Evolutionary conservation across 2,797 vertebrate genomes (phyloP).

Genomic region (Phrynocephalus forsythii): DNA sequence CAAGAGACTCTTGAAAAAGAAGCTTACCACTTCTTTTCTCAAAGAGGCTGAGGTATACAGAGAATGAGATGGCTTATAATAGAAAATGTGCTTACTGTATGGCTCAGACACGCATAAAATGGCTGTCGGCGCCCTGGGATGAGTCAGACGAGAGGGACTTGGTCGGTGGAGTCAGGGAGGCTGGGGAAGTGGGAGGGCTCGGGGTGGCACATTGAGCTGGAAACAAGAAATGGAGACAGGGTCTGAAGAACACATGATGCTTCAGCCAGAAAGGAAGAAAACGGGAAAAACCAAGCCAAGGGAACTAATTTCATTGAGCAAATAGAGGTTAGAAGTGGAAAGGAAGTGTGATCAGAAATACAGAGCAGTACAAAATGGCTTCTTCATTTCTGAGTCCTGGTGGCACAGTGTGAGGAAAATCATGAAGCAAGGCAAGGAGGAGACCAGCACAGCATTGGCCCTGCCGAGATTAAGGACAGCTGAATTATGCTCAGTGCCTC

Average conservation of each 20-base stretch:
- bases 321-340: constrained; percentile 10
- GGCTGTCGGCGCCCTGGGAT: constrained; percentile 83
- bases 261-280: background rate
- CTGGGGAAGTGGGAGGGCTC: constrained; percentile 89
- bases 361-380: constrained; percentile 16
- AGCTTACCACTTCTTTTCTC: constrained; percentile 27
- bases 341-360: background rate
- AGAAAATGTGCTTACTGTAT: constrained; percentile 80
- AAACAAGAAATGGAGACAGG: constrained; percentile 81
- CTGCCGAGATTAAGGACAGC: background rate
- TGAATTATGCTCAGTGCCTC: background rate
- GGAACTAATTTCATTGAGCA: constrained; percentile 36
- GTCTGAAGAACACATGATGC: constrained; percentile 60
- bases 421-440: constrained; percentile 29
- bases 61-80: constrained; percentile 64
- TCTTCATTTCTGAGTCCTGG: constrained; percentile 37
- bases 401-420: constrained; percentile 33
- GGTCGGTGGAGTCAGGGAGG: constrained; percentile 86
- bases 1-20: constrained; percentile 28
- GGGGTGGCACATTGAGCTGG: constrained; percentile 89
- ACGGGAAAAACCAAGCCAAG: constrained; percentile 32
- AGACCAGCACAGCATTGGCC: background rate
- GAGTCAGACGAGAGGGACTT: constrained; percentile 81
- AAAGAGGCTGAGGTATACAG: constrained; percentile 48
- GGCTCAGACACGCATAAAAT: constrained; percentile 91